Base-by-base conservation (phyloP, 2,113 vertebrate species). In the Corapipo altera region DNA sequence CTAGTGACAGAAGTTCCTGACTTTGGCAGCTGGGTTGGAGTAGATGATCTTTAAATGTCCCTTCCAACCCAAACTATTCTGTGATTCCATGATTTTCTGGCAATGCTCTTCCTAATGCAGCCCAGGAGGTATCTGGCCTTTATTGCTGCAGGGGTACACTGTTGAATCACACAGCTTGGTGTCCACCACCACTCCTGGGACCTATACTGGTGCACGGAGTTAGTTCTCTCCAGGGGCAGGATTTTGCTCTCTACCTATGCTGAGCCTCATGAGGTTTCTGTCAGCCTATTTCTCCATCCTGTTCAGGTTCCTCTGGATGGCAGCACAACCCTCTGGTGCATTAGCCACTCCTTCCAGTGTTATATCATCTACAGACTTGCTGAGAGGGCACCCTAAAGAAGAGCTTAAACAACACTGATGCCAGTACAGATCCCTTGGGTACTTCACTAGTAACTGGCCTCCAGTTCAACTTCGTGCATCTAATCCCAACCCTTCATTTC, bases 11-110 rank as follows among this genome's bases (percentile, higher is more conserved):
- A 26, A 55, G 3, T 3, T 32, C 8, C n/a, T 76, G 17, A 32
- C 8, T 39, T 4, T 48, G 20, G 3, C 15, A 76, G 12, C 1
- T 12, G 8, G 3, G 1, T 23, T 41, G 14, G 39, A 41, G 20
- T 6, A 48, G 12, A 14, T 13, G 13, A 39, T 30, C 12, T 41
- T 62, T 46, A 61, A 39, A 28, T 3, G 4, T 41, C 4, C 7
- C 1, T 66, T 76, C 18, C 11, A 62, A 13, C 8, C 9, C 62
- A 54, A 61, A 54, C 13, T 13, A 32, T 26, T 30, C 22, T n/a
- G 14, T 28, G 23, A 46, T 12, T 52, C 39, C 10, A 5, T 54
- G 28, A 17, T 74, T 74, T 39, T 17, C 33, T 46, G 28, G 5
- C 7, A 39, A 10, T 2, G 2, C 6, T 51, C 16, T 54, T 21